Evolutionary conservation across 2,113 vertebrate species (phyloP).

Genomic region (Cyanoderma ruficeps): DNA sequence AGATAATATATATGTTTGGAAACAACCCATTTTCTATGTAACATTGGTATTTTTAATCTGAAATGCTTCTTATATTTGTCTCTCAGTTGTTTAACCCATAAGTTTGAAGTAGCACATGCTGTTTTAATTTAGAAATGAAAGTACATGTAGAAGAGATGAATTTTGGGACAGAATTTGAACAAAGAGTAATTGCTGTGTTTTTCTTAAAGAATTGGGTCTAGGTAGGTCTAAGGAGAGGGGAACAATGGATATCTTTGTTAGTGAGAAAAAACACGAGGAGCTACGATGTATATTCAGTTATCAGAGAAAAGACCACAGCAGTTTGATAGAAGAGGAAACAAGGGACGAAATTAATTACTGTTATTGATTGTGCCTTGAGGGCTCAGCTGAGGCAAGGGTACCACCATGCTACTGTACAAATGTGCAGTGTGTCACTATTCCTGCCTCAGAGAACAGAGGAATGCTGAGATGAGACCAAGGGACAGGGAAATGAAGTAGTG

Average conservation of each 20-base stretch:
- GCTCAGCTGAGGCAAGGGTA: not conserved
- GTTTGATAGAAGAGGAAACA: not conserved
- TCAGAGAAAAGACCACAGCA: not conserved
- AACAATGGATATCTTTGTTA: not conserved
- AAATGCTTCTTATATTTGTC: not conserved
- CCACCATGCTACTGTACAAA: not conserved
- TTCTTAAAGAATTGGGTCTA: not conserved
- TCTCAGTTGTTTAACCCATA: not conserved
- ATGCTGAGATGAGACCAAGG: not conserved
- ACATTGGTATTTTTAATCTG: not conserved
- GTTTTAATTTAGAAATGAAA: not conserved
- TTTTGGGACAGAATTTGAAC: not conserved
- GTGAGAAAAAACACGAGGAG: not conserved
- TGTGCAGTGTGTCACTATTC: not conserved
- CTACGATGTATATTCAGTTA: not conserved
- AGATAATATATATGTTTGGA: not conserved
- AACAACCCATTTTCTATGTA: not conserved
- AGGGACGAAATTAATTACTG: not conserved
- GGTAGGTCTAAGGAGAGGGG: not conserved
- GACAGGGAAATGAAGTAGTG: not conserved
- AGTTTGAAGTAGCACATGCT: not conserved
- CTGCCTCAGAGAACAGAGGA: not conserved
- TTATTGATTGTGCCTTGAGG: not conserved
- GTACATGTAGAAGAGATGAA: not conserved
- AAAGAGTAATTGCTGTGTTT: not conserved